Evolutionary conservation across 2,797 vertebrate genomes (phyloP).

Genomic region (Glyptemys insculpta): DNA sequence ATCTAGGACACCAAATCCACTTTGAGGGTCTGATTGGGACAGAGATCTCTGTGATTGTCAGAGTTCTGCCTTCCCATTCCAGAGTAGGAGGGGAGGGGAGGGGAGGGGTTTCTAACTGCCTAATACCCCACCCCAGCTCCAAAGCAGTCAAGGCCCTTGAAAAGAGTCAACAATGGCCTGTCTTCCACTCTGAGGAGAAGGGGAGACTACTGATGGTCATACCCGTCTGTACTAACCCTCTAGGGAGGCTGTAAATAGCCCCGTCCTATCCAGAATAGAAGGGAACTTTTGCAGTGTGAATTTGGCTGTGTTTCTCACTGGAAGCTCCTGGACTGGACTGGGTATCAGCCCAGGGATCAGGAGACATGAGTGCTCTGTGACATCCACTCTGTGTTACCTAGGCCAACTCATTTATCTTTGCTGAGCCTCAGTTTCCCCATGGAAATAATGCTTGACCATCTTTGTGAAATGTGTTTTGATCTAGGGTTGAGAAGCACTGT

Average conservation of each 20-base stretch:
- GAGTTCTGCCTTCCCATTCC: neutral
- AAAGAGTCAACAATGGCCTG: neutral
- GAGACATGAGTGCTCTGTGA: neutral
- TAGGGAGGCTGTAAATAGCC: neutral
- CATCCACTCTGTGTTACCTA: neutral
- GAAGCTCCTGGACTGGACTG: neutral
- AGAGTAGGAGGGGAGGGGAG: neutral
- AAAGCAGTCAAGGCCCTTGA: fast-evolving
- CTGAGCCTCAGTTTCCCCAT: neutral
- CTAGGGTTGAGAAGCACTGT: neutral
- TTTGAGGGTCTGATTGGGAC: neutral
- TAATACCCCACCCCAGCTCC: fast-evolving
- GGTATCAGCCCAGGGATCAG: neutral
- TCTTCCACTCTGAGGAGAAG: neutral
- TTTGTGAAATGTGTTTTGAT: neutral
- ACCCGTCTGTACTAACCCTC: neutral
- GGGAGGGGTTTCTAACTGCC: neutral
- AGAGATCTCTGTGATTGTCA: neutral
- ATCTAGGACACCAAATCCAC: neutral
- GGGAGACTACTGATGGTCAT: neutral
- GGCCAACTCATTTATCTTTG: neutral
- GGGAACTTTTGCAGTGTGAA: neutral
- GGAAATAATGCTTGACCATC: neutral
- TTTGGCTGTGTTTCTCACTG: neutral
- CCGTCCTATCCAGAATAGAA: neutral